A percentile compares a stretch with the other conserved stretches of the same genome.
phyloP scores from a whole-genome alignment of 2,113 vertebrate genomes.

The Chiloscyllium plagiosum region DNA sequence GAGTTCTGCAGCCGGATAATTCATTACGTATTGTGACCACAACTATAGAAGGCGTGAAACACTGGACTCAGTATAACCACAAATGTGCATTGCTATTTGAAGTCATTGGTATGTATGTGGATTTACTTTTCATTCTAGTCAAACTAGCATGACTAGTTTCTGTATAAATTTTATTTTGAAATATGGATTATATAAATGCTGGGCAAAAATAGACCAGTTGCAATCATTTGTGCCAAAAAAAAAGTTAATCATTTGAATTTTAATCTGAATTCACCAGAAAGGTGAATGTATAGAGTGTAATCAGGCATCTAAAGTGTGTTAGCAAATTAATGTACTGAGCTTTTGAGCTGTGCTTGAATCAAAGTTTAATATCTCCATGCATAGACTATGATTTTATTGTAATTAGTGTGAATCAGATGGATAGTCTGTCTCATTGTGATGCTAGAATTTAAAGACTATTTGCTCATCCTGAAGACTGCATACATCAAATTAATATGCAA shows the following conservation, averaged over 20 bases:
- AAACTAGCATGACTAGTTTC: background rate
- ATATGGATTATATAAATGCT: background rate
- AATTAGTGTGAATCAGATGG: background rate
- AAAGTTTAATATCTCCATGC: background rate
- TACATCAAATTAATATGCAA: background rate
- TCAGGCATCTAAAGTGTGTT: background rate
- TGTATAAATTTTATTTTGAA: background rate
- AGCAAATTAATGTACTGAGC: background rate
- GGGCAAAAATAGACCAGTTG: background rate
- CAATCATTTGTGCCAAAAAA: background rate
- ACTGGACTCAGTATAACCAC: constrained; percentile 76
- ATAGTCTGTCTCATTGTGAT: background rate
- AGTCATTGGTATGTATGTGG: constrained; percentile 71
- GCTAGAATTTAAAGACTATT: background rate
- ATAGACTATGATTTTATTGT: background rate
- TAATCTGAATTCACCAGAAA: background rate
- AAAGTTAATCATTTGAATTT: background rate
- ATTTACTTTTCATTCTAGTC: constrained; percentile 37
- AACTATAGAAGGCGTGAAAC: constrained; percentile 79
- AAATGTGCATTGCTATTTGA: constrained; percentile 75
- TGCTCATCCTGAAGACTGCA: background rate
- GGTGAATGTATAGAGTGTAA: background rate
- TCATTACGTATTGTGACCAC: constrained; percentile 77
- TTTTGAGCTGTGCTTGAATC: background rate
- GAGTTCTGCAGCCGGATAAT: constrained; percentile 56